Conservation (phyloP, 2,888 invertebrate genomes). For the Meloe dianella region DNA sequence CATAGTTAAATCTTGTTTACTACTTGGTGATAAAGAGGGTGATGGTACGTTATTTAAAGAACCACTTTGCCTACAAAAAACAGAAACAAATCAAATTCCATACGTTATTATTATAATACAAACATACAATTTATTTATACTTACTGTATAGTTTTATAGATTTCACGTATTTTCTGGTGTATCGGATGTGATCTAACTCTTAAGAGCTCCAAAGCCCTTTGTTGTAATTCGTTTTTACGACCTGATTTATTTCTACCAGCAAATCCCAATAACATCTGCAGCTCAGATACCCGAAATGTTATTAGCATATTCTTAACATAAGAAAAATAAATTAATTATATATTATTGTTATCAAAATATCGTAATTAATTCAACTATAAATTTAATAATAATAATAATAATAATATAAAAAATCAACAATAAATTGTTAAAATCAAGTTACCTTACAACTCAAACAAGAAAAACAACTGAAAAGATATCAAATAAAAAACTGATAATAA, state of each 20-base stretch:
- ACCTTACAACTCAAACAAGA: not conserved
- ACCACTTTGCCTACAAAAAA: constrained; percentile 53
- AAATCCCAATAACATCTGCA: constrained; percentile 81
- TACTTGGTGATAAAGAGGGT: constrained; percentile 45
- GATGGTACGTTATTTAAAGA: constrained; percentile 49
- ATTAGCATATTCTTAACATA: constrained; percentile 60
- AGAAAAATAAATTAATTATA: not conserved
- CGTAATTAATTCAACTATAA: too few relatives aligned
- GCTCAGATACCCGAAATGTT: constrained; percentile 82
- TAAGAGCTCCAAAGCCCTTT: constrained; percentile 74
- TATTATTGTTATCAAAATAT: not conserved
- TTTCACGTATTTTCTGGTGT: constrained; percentile 69
- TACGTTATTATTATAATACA: constrained; percentile 3
- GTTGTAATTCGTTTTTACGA: constrained; percentile 79
- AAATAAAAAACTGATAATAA: too few relatives aligned
- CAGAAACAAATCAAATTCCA: not conserved
- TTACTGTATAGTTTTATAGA: constrained; percentile 72
- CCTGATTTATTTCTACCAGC: constrained; percentile 81
- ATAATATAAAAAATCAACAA: too few relatives aligned
- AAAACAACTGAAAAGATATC: not conserved
- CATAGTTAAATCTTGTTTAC: constrained; percentile 51
- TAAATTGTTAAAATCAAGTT: not conserved
- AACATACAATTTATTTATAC: too few relatives aligned
- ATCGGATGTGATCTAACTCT: constrained; percentile 69
- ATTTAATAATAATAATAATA: not conserved